Conservation (phyloP, 2,888 invertebrate species). For the Chaitophorus viminalis region DNA sequence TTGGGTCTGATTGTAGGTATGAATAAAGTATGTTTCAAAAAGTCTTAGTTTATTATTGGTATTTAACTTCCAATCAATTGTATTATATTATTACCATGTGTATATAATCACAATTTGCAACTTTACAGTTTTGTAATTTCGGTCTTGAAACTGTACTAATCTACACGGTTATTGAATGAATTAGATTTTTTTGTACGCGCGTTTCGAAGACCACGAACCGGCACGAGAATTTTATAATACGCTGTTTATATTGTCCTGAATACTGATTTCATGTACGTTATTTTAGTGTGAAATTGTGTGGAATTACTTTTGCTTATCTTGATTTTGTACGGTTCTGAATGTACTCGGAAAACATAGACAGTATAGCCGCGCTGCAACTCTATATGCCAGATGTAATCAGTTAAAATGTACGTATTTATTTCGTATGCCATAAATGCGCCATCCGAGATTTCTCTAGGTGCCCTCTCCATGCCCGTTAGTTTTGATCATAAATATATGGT, state of each 20-base stretch:
- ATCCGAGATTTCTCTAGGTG: constrained; percentile 5
- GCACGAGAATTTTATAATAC: too few species aligned
- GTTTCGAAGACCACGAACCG: too few species aligned
- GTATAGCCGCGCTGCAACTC: not conserved
- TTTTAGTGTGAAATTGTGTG: not conserved
- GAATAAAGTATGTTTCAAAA: too few species aligned
- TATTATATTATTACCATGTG: too few species aligned
- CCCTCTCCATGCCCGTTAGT: not conserved
- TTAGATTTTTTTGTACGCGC: too few species aligned
- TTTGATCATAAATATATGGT: constrained; percentile 3
- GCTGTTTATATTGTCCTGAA: not conserved
- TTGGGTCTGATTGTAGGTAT: too few species aligned
- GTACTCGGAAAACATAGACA: not conserved
- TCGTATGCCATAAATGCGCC: constrained; percentile 24
- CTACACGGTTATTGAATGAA: too few species aligned
- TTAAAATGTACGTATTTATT: constrained; percentile 23
- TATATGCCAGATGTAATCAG: constrained; percentile 28
- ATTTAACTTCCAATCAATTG: too few species aligned
- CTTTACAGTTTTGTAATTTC: too few species aligned
- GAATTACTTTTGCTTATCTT: constrained; percentile 31
- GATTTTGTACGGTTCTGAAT: not conserved
- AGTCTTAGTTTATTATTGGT: too few species aligned
- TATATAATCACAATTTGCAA: too few species aligned
- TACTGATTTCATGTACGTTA: not conserved
- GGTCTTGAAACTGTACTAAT: too few species aligned